These are phyloP conservation scores for Bujurquina vittata DNA, from an alignment of 2,113 vertebrate genomes.

Conservation along the genomic window DNA sequence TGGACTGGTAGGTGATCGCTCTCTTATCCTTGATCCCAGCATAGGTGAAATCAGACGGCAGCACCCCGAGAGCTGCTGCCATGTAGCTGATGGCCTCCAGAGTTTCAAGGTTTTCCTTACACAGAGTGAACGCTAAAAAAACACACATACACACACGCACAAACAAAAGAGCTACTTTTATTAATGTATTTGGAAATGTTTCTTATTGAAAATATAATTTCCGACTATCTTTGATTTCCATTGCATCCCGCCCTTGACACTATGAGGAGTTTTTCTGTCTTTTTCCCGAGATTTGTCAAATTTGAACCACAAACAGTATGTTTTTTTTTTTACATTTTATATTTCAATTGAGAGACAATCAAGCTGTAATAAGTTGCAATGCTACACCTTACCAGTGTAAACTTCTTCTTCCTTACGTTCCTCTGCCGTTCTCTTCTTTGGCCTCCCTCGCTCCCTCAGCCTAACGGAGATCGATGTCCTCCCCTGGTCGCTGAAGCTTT, in stretches of 20 bases:
- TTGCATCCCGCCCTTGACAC: neutral
- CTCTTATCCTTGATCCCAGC: conserved; percentile 96
- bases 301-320: neutral
- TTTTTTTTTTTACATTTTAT: neutral
- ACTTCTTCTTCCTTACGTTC: conserved; percentile 76
- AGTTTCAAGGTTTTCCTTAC: conserved; percentile 95
- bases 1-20: conserved; percentile 90
- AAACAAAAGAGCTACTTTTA: neutral
- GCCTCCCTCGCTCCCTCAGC: conserved; percentile 83
- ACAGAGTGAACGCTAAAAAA: conserved; percentile 89
- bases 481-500: conserved; percentile 84
- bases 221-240: neutral
- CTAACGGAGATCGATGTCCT: conserved; percentile 84
- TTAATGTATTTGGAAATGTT: neutral
- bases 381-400: conserved; percentile 85
- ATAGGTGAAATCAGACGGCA: conserved; percentile 95
- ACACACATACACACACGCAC: neutral
- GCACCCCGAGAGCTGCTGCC: conserved; percentile 87
- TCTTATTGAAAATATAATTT: fast-evolving
- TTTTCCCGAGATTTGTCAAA: neutral
- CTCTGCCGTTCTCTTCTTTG: conserved; percentile 80
- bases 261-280: fast-evolving
- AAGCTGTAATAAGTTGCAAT: neutral
- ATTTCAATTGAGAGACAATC: neutral
- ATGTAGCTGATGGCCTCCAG: conserved; percentile 91